Percentiles rank a stretch among this genome's conserved stretches.
phyloP scores from a whole-genome alignment of 1,140 invertebrate genomes.

The Epicauta chinensis region DNA sequence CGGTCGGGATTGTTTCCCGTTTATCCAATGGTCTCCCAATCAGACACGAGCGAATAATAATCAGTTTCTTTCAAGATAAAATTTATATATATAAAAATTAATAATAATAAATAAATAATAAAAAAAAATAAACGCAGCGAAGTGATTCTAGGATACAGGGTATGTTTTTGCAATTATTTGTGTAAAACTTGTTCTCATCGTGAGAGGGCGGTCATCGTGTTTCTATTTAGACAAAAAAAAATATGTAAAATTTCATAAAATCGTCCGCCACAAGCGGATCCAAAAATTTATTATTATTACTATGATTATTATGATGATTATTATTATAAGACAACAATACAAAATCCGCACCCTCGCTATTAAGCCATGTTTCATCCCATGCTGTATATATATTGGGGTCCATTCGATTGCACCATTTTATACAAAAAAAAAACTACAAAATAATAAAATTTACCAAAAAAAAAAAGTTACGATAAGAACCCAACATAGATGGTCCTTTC shows the following conservation, averaged over 20 bases:
- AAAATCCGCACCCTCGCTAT: slow-evolving; percentile 17
- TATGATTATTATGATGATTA: background rate
- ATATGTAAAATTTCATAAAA: background rate
- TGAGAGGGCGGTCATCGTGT: slow-evolving; percentile 35
- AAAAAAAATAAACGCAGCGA: slow-evolving; percentile 49
- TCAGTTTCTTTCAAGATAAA: slow-evolving; percentile 22
- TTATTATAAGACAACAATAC: background rate
- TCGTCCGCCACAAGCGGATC: background rate
- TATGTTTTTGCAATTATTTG: slow-evolving; percentile 65
- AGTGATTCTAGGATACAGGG: slow-evolving; percentile 65
- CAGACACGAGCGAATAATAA: slow-evolving; percentile 38
- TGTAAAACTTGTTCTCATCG: slow-evolving; percentile 56
- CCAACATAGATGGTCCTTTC: slow-evolving; percentile 30
- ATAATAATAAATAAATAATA: background rate
- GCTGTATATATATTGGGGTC: slow-evolving; percentile 36
- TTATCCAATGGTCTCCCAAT: slow-evolving; percentile 31
- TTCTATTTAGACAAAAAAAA: slow-evolving; percentile 24
- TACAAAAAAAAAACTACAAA: slow-evolving; percentile 21
- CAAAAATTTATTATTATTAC: slow-evolving; percentile 3
- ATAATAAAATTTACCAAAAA: too few species aligned
- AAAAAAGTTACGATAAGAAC: too few species aligned
- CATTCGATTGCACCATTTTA: slow-evolving; percentile 35
- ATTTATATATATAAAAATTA: too few species aligned
- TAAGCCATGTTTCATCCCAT: slow-evolving; percentile 24
- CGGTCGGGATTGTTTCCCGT: background rate